Percentiles rank a stretch among this genome's conserved stretches.
Evolutionary conservation across 2,797 vertebrate species (phyloP).

Genomic region (Nyctalus aviator): DNA sequence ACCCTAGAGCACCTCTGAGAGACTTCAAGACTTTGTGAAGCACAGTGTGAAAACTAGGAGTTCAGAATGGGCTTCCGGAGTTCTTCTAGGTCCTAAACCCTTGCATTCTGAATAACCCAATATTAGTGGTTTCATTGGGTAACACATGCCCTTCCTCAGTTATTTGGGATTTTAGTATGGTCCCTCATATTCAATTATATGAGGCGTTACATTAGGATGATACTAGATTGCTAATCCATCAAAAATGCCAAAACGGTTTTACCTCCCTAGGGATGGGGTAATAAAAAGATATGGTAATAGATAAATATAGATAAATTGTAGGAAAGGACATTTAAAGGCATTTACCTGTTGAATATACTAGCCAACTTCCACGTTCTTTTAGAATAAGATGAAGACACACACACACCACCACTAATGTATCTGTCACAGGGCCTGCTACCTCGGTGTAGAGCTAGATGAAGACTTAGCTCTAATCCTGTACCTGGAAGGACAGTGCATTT

Average conservation of each 20-base stretch:
- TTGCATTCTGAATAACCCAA: neutral
- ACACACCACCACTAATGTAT: neutral
- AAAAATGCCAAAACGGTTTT: neutral
- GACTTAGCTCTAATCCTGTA: neutral
- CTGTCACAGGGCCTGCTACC: neutral
- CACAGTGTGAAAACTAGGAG: neutral
- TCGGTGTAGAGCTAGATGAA: neutral
- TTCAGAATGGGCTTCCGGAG: neutral
- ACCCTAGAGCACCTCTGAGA: neutral
- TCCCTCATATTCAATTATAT: neutral
- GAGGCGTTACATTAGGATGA: neutral
- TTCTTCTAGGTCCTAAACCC: neutral
- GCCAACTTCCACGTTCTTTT: neutral
- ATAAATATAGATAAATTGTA: neutral
- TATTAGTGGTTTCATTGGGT: neutral
- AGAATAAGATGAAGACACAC: neutral
- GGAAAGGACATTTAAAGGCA: neutral
- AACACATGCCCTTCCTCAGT: neutral
- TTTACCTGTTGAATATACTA: neutral
- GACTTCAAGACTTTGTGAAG: neutral
- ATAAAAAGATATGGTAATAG: neutral
- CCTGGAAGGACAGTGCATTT: neutral
- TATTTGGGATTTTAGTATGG: neutral
- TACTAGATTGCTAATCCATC: neutral
- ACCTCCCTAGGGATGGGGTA: neutral